Base-by-base conservation (phyloP, 2,888 invertebrate species). In the Acholoe squamosa region DNA sequence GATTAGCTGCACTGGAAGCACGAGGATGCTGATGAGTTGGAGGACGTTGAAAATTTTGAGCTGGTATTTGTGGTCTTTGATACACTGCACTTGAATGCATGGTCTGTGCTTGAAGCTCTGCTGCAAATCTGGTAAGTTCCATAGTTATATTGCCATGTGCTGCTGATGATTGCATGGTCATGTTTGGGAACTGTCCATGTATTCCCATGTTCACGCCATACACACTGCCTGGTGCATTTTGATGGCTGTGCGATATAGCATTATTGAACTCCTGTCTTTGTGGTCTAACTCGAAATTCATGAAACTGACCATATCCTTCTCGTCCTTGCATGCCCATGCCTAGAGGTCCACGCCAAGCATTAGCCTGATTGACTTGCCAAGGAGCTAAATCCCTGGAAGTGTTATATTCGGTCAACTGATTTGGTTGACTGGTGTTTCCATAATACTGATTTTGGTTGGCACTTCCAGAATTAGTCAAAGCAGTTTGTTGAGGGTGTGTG, bases 301-400 rank as follows among this genome's bases (percentile, higher is more conserved):
- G 80, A 22, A 80, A 80, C 22, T 80, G 80, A 0, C 80, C 80
- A 80, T 80, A 80, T 33, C 34, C 80, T n/a, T 80, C 80, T 16
- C 80, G 80, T 43, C 80, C 80, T 43, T 33, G 80, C 80, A 80
- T 80, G 12, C 80, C 80, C 12, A 80, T 80, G 25, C 80, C 80
- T 80, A 22, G 43, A 80, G 80, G 80, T 5, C 80, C 80, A 3
- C 43, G 80, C 80, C 80, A 80, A 33, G 76, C 25, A 25, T 31
- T 28, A n/a, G 76, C 16, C 25, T 76, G 76, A n/a, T 14, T 61
- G n/a, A 3, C 14, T 14, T n/a, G 61, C 61, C 61, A 61, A 61
- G 3, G 3, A 7, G 43, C 43, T 10, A 43, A 7, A 7, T 43
- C 43, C 43, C 43, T 43, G 43, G 43, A 10, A 10, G 43, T 10